Evolutionary conservation across 2,888 invertebrate species (phyloP).

Genomic region (Ametastegia equiseti): DNA sequence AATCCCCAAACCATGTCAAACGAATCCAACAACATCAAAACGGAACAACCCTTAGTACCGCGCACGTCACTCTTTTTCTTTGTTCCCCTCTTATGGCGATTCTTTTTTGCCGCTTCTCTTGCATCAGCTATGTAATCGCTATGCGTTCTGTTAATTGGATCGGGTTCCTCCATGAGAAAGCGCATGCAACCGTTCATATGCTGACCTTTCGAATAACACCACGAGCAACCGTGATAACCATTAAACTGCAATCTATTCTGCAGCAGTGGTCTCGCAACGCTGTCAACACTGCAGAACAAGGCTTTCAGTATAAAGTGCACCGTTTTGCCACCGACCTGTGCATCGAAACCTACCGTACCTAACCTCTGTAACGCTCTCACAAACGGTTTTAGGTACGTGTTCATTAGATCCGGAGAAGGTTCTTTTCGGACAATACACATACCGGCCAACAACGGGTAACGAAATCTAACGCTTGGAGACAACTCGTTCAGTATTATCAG

Average conservation of each 20-base stretch:
- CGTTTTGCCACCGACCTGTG: constrained; percentile 26
- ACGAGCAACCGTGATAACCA: constrained; percentile 54
- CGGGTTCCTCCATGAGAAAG: constrained; percentile 25
- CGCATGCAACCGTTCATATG: background rate
- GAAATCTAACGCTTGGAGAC: constrained; percentile 51
- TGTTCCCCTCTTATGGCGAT: background rate
- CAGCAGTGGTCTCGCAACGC: constrained; percentile 52
- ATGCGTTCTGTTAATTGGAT: background rate
- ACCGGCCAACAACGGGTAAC: constrained; percentile 50
- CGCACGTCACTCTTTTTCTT: background rate
- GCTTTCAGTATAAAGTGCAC: constrained; percentile 49
- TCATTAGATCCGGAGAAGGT: constrained; percentile 53
- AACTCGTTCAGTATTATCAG: constrained; percentile 53
- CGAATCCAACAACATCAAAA: background rate
- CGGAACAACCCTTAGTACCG: background rate
- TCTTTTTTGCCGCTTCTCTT: background rate
- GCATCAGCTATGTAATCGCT: background rate
- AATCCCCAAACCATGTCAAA: background rate
- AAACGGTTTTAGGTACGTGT: constrained; percentile 51
- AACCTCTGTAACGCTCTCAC: constrained; percentile 25
- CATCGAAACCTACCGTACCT: background rate
- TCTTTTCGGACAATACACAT: constrained; percentile 52
- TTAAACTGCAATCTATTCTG: constrained; percentile 53
- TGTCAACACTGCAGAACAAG: constrained; percentile 52
- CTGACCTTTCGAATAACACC: constrained; percentile 52